Base-by-base conservation (phyloP, 2,113 vertebrate species). In the Fulica atra region DNA sequence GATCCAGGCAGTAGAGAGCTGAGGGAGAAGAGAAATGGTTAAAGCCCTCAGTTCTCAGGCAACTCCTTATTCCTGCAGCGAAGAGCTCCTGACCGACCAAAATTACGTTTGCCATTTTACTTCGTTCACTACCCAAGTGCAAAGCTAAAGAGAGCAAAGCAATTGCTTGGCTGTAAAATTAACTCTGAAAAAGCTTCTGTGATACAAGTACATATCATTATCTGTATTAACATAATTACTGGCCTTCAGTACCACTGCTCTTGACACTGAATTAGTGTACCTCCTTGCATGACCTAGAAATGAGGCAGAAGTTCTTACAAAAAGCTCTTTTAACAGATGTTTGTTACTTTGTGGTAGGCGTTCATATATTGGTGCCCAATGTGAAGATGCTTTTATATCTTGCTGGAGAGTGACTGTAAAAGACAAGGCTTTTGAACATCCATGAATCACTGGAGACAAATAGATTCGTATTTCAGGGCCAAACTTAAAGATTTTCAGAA, bases 151-250 rank as follows among this genome's bases (percentile, higher is more conserved):
- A 88, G 79, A 91, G 42, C 33, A 83, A 93, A 46, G 25, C 50
- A 71, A 50, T 88, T 94, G 42, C 65, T 40, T 91, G 71, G 56
- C 86, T 89, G 57, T 40, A 94, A 96, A 95, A 95, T 80, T 92
- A 91, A 90, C 85, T 80, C 36, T 73, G 69, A 95, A 94, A 93
- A 83, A 85, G 11, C 51, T 81, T 80, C 88, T 94, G 35, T 92
- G 91, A 66, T 72, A 73, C 19, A 94, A 92, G 17, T 64, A 92
- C 36, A 23, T 96, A 89, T 83, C 28, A 73, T 93, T 93, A 83
- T 82, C 56, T 81, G 14, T 81, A 89, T 78, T 95, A 91, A 83
- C 65, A 81, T 78, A 91, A 80, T 95, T 92, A 92, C 64, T 86
- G 33, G n/a, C 33, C 81, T 66, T 69, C 29, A 86, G 44, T 77